These are phyloP conservation scores for Drosophila sturtevanti DNA, from an alignment of 1,140 invertebrate genomes.

Conservation along the genomic window DNA sequence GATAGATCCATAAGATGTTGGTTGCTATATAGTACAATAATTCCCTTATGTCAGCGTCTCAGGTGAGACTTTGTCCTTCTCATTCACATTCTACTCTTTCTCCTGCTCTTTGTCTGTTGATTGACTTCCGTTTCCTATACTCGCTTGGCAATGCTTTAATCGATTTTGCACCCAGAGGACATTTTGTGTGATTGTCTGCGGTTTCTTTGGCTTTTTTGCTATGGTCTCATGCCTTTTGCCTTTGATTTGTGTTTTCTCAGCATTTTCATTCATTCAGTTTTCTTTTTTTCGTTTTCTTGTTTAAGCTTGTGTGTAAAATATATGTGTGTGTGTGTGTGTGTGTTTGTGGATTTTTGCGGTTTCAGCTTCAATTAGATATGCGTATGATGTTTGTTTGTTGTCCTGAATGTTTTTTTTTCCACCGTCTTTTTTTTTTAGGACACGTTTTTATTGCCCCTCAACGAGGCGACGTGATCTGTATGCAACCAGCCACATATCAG, in stretches of 20 bases:
- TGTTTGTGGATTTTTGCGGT: conserved; percentile 27
- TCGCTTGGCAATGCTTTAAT: conserved; percentile 62
- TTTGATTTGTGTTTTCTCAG: conserved; percentile 68
- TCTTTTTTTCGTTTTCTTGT: conserved; percentile 27
- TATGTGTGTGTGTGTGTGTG: conserved; percentile 25
- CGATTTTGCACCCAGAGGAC: conserved; percentile 82
- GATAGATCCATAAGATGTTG: not conserved
- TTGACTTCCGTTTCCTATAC: conserved; percentile 70
- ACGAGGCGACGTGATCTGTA: conserved; percentile 59
- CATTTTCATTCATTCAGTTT: conserved; percentile 7
- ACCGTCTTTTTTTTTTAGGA: not conserved
- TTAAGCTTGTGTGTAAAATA: conserved; percentile 58
- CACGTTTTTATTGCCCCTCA: conserved; percentile 67
- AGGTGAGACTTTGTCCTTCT: conserved; percentile 41
- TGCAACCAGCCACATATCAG: conserved; percentile 47
- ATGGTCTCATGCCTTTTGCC: conserved; percentile 15
- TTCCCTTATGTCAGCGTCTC: conserved; percentile 42
- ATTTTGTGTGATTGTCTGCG: conserved; percentile 73
- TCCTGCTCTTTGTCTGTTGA: conserved; percentile 48
- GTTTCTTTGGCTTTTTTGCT: conserved; percentile 42
- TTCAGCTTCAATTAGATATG: conserved; percentile 71
- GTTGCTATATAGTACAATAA: not conserved
- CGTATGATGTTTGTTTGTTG: conserved; percentile 65
- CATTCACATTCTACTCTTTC: not conserved
- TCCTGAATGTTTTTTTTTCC: conserved; percentile 2